Evolutionary conservation across 2,797 vertebrate genomes (phyloP).

Genomic region (Sternotherus odoratus): DNA sequence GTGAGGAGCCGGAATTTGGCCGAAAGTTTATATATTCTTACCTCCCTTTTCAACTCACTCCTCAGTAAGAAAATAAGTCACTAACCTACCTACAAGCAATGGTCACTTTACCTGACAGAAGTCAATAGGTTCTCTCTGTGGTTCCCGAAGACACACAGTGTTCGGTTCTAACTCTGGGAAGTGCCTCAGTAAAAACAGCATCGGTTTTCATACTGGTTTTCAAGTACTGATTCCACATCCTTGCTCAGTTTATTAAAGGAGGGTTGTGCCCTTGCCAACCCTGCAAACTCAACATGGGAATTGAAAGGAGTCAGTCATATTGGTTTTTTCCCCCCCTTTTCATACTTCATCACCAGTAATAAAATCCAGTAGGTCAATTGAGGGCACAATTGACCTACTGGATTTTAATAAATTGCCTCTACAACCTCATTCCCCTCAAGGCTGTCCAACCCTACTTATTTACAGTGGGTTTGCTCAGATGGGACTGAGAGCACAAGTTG

Average conservation of each 20-base stretch:
- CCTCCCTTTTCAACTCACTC: neutral
- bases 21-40: neutral
- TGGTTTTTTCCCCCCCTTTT: neutral
- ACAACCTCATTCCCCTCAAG: neutral
- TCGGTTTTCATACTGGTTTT: neutral
- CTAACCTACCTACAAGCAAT: neutral
- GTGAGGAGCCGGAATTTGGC: neutral
- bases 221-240: neutral
- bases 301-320: neutral
- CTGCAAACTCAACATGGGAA: accelerated
- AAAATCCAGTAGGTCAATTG: neutral
- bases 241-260: accelerated
- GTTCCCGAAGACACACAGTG: neutral
- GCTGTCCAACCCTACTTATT: neutral
- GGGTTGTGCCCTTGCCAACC: accelerated
- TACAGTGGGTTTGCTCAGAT: neutral
- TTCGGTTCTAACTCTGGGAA: accelerated
- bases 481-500: neutral
- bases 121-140: neutral
- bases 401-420: too few relatives aligned
- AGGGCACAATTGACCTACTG: too few relatives aligned
- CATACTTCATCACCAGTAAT: neutral
- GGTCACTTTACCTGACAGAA: neutral
- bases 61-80: neutral
- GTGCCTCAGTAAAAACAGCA: neutral